Conservation (phyloP, 2,888 invertebrate genomes). For the Rhimphoctona megacephalus region DNA sequence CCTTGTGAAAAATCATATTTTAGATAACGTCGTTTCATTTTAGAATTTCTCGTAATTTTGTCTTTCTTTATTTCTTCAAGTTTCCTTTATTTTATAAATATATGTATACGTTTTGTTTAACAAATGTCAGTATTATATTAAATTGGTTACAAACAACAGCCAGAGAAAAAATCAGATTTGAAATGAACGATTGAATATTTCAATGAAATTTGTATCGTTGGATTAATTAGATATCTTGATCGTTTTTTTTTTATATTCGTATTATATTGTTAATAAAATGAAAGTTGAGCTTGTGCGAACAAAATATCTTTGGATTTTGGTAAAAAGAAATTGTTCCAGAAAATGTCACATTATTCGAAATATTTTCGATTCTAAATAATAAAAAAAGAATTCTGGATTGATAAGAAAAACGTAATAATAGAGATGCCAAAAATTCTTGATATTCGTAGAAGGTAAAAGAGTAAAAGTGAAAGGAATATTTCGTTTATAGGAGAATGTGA, state of each 20-base stretch:
- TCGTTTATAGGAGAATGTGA: conserved; percentile 1
- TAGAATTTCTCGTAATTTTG: conserved; percentile 8
- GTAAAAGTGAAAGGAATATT: conserved; percentile 47
- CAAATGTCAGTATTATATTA: background rate
- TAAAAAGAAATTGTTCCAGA: background rate
- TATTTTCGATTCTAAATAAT: background rate
- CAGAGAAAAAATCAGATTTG: no score
- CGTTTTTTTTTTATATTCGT: no score
- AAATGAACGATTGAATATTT: background rate
- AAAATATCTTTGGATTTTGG: background rate
- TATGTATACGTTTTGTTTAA: background rate
- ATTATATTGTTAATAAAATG: no score
- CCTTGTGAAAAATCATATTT: conserved; percentile 46
- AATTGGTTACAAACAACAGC: background rate
- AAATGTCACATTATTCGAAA: background rate
- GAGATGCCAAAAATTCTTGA: background rate
- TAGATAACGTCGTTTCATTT: background rate
- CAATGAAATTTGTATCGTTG: no score
- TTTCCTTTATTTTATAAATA: background rate
- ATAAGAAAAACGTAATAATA: background rate
- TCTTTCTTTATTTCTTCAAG: background rate
- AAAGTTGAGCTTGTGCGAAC: no score
- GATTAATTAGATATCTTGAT: no score
- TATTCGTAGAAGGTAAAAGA: background rate
- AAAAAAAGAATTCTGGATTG: background rate